These are phyloP conservation scores for Otis tarda DNA, from an alignment of 2,113 vertebrate genomes.

Conservation along the genomic window DNA sequence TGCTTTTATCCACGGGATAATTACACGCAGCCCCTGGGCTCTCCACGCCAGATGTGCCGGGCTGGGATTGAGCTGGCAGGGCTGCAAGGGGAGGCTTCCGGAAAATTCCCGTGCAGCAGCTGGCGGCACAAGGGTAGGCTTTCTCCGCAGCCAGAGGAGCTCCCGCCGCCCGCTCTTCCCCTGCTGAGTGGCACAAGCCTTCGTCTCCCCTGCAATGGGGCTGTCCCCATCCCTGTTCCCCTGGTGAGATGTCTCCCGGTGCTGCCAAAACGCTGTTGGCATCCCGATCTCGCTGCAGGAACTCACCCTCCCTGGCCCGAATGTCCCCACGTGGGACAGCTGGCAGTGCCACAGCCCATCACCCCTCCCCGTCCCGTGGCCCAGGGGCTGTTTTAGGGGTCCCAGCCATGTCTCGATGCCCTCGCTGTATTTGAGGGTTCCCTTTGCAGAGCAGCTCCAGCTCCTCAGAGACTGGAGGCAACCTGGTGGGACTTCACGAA, in stretches of 20 bases:
- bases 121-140: fast-evolving
- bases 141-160: neutral
- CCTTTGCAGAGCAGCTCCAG: neutral
- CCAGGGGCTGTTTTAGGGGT: neutral
- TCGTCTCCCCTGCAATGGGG: neutral
- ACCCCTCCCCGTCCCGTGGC: fast-evolving
- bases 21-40: neutral
- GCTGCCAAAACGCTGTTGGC: neutral
- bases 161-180: neutral
- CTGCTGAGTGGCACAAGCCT: neutral
- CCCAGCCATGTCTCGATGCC: fast-evolving
- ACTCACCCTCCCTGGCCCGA: neutral
- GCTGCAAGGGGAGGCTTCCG: neutral
- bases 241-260: neutral
- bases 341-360: neutral
- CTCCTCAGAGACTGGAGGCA: neutral
- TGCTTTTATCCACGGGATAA: neutral
- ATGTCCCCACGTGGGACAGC: fast-evolving
- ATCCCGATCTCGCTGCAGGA: neutral
- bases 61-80: neutral
- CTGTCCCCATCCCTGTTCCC: neutral
- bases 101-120: neutral
- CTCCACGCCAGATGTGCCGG: neutral
- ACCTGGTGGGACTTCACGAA: neutral
- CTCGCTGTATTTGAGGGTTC: neutral